phyloP scores from a whole-genome alignment of 2,113 vertebrate species.

The Notarius lentiginosus region DNA sequence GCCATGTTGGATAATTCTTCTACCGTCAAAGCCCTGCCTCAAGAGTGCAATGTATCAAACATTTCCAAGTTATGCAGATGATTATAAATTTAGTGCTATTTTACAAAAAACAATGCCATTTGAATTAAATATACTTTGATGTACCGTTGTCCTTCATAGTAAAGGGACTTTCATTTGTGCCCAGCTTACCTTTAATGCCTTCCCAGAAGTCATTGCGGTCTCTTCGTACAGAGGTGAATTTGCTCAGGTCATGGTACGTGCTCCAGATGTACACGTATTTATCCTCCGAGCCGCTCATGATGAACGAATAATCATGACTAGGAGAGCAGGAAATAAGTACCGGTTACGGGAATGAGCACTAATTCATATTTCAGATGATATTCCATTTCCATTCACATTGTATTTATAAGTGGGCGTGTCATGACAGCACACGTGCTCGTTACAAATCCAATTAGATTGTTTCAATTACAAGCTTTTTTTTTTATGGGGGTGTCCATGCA shows the following conservation, averaged over 20 bases:
- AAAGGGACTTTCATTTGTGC: too few species aligned
- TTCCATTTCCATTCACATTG: too few species aligned
- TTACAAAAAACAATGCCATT: neutral
- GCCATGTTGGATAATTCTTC: neutral
- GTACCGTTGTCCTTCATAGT: too few species aligned
- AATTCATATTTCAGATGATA: too few species aligned
- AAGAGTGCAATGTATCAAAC: too few species aligned
- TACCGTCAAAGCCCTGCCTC: neutral
- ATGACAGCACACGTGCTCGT: too few species aligned
- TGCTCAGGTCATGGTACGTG: constrained; percentile 97
- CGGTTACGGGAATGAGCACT: too few species aligned
- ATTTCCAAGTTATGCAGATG: neutral
- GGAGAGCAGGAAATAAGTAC: constrained; percentile 27
- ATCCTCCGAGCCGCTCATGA: constrained; percentile 96
- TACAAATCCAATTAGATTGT: too few species aligned
- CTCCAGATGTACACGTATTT: constrained; percentile 99
- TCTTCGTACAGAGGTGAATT: constrained; percentile 94
- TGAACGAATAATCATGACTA: constrained; percentile 96
- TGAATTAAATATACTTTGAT: too few species aligned
- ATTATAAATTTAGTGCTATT: neutral
- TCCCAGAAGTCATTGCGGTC: constrained; percentile 99
- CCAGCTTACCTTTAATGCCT: constrained; percentile 85
- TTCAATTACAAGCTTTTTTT: too few species aligned
- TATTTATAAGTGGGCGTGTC: too few species aligned
- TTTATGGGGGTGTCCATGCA: too few species aligned